phyloP scores from a whole-genome alignment of 2,113 vertebrate species.

The Coregonus clupeaformis region DNA sequence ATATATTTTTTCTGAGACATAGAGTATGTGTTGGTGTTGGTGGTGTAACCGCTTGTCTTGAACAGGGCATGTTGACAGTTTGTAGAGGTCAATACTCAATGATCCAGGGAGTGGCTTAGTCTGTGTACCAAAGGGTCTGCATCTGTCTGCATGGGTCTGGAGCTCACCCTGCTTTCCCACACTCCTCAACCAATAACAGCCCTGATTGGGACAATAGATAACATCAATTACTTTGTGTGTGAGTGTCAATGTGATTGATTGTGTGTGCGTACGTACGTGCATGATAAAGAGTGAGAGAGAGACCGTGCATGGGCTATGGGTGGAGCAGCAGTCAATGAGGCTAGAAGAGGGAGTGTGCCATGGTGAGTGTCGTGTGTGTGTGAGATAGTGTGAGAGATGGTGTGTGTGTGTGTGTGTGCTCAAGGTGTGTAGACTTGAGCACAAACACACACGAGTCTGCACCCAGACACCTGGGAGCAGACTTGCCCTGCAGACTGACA shows the following conservation, averaged over 20 bases:
- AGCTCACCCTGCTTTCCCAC: slow-evolving; percentile 50
- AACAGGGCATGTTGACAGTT: slow-evolving; percentile 10
- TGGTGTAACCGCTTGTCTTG: not conserved
- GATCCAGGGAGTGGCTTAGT: not conserved
- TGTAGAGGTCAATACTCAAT: slow-evolving; percentile 15
- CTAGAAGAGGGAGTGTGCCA: slow-evolving; percentile 6
- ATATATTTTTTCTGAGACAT: no score
- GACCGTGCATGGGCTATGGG: slow-evolving; percentile 16
- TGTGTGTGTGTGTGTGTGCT: not conserved
- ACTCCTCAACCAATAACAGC: slow-evolving; percentile 35
- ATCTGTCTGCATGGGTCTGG: slow-evolving; percentile 40
- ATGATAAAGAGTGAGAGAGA: not conserved
- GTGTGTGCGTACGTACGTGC: not conserved
- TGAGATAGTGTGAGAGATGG: slow-evolving; percentile 1
- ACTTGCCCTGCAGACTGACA: slow-evolving; percentile 15
- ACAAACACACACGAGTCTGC: no score
- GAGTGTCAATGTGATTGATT: slow-evolving; percentile 4
- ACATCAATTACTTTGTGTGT: slow-evolving; percentile 35
- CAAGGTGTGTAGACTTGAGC: slow-evolving; percentile 1
- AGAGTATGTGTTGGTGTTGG: no score
- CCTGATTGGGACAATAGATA: slow-evolving; percentile 41
- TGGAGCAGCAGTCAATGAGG: slow-evolving; percentile 8
- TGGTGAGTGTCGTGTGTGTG: not conserved
- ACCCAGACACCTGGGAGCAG: slow-evolving; percentile 16
- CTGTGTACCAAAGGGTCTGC: slow-evolving; percentile 15